phyloP scores from a whole-genome alignment of 2,113 vertebrate genomes.

The Rhombomys opimus region DNA sequence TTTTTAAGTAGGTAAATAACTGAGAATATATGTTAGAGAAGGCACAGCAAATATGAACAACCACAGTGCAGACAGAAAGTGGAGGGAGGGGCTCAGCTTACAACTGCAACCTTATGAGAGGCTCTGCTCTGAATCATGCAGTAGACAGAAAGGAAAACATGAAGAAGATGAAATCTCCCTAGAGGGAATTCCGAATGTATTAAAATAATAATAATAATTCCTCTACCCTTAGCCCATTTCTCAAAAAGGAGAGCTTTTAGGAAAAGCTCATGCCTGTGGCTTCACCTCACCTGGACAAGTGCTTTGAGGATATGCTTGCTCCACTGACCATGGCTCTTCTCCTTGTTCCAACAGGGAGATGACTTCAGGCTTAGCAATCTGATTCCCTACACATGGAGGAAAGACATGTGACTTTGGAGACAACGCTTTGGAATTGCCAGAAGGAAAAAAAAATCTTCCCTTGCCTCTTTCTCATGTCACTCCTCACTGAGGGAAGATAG shows the following conservation, averaged over 20 bases:
- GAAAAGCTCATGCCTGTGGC: not conserved
- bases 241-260: not conserved
- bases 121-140: not conserved
- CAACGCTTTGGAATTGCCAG: not conserved
- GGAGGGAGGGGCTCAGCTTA: not conserved
- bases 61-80: not conserved
- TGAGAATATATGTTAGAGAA: not conserved
- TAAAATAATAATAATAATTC: not conserved
- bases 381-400: slow-evolving; percentile 40
- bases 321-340: slow-evolving; percentile 65
- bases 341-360: slow-evolving; percentile 79
- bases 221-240: not conserved
- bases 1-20: not conserved
- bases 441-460: not conserved
- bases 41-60: not conserved
- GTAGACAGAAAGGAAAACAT: not conserved
- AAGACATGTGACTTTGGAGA: not conserved
- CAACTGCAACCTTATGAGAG: not conserved
- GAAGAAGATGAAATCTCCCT: not conserved
- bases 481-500: not conserved
- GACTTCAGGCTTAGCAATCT: slow-evolving; percentile 72
- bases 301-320: not conserved
- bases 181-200: not conserved
- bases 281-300: slow-evolving; percentile 71
- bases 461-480: not conserved